Percentiles rank a stretch among this genome's conserved stretches.
These are phyloP conservation scores for Osmerus mordax DNA, from an alignment of 2,113 vertebrate species.

Conservation along the genomic window DNA sequence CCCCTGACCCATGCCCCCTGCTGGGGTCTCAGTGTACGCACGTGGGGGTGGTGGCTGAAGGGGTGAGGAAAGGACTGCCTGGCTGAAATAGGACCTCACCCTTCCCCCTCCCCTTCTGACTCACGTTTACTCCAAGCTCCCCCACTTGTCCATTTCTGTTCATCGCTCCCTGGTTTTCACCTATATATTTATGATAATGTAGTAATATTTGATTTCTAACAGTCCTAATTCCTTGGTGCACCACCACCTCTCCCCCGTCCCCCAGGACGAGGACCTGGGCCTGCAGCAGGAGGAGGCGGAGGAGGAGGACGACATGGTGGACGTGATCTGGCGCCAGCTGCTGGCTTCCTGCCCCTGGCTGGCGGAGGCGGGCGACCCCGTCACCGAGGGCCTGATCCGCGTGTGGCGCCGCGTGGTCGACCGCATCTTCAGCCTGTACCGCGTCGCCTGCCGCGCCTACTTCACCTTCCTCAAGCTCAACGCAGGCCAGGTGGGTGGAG, in stretches of 20 bases:
- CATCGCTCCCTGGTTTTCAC: no score
- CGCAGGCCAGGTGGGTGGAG: constrained; percentile 82
- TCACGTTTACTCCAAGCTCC: background rate
- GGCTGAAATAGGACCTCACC: background rate
- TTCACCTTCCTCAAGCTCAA: constrained; percentile 98
- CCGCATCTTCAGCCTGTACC: constrained; percentile 94
- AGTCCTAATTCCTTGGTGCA: background rate
- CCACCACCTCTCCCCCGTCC: no score
- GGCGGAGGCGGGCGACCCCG: constrained; percentile 83
- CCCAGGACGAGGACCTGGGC: constrained; percentile 94
- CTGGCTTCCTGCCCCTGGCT: constrained; percentile 90
- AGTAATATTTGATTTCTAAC: no score
- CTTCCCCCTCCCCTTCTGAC: background rate
- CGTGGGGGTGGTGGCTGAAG: background rate
- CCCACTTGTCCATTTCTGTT: no score
- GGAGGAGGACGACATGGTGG: constrained; percentile 94
- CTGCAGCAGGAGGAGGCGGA: constrained; percentile 88
- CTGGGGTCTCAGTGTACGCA: constrained; percentile 10
- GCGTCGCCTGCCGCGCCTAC: constrained; percentile 93
- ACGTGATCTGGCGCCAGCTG: constrained; percentile 93
- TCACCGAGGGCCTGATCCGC: constrained; percentile 88
- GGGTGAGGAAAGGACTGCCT: background rate
- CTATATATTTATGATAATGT: no score
- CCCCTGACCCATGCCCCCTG: no score
- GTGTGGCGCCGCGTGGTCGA: constrained; percentile 96